Evolutionary conservation across 2,888 invertebrate species (phyloP), one percentile per base, ranked within the genome.

Genomic region (Tiliacea aurago): DNA sequence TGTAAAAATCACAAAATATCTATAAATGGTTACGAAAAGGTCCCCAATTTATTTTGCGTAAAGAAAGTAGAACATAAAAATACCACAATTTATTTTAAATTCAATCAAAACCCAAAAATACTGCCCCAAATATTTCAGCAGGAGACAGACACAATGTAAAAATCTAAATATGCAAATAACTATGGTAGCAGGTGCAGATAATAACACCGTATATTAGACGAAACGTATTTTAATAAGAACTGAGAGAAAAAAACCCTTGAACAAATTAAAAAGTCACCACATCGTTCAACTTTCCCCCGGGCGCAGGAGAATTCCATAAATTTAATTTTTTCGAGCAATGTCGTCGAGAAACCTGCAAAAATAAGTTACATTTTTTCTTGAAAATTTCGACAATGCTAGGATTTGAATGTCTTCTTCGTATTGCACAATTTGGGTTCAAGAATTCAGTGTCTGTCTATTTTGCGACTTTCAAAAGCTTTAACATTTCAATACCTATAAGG

Each of bases 261-360:
- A 90, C 88, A 90, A 91, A 91, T 92, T 93, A 91, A 91, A 92
- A 93, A 91, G 90, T 91, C 91, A 83, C 90, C 90, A 88, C 88
- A 88, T 88, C 87, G 89, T 86, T 89, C 83, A 90, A 91, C 88
- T 90, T 85, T 79, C 84, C 86, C 79, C 70, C 71, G 71, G 82
- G 81, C 71, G 70, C 67, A 84, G 73, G 78, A 84, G 84, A 87
- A 87, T 89, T 90, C 89, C 86, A 89, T 90, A 90, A 92, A 91
- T 91, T 89, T 88, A 87, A 92, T 90, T 91, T 91, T 86, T 88
- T 88, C 86, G 80, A 83, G 84, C 87, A 82, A 80, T 77, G 76
- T 83, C 66, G 79, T 79, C 84, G 83, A 84, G 87, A 86, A 85
- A 79, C 80, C 65, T 55, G 28, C 66, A 70, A 74, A 55, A 74